Evolutionary conservation across 64 coral and sea anemone genomes (phyloP).

Genomic region (Pachyseris speciosa): DNA sequence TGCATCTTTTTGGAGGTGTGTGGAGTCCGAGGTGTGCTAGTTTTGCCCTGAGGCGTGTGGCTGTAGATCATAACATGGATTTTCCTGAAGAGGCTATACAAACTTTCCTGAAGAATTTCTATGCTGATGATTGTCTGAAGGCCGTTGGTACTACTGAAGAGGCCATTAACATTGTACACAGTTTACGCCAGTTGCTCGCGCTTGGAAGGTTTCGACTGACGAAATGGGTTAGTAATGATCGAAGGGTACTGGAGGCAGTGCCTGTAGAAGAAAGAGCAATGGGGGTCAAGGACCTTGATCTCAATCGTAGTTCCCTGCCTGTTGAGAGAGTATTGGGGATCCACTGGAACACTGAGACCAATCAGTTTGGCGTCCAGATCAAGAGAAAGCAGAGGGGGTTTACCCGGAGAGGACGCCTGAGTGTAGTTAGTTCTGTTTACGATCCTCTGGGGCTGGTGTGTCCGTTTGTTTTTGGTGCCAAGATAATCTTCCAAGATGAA

Average conservation of each 20-base stretch:
- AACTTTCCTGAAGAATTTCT: background rate
- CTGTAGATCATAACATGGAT: background rate
- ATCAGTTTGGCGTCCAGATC: background rate
- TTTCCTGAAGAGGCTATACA: slow-evolving; percentile 11
- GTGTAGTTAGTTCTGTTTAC: background rate
- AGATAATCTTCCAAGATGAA: background rate
- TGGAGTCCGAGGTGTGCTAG: slow-evolving; percentile 8
- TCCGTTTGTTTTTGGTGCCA: background rate
- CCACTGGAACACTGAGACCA: slow-evolving; percentile 11
- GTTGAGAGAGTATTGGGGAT: slow-evolving; percentile 13
- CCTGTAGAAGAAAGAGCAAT: slow-evolving; percentile 19
- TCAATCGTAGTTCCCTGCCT: slow-evolving; percentile 5
- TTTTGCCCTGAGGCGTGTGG: slow-evolving; percentile 18
- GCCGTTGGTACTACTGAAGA: slow-evolving; percentile 20
- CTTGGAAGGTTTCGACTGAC: background rate
- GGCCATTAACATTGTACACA: background rate
- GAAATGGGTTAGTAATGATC: slow-evolving; percentile 21
- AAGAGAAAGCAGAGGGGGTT: background rate
- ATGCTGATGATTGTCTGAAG: slow-evolving; percentile 15
- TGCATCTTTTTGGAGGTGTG: background rate
- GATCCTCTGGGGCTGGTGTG: background rate
- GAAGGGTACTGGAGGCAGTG: background rate
- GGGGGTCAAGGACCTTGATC: slow-evolving; percentile 11
- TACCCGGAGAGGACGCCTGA: background rate
- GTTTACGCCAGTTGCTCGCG: slow-evolving; percentile 1